Conservation (phyloP, 2,113 vertebrate species). For the Pleuronectes platessa region DNA sequence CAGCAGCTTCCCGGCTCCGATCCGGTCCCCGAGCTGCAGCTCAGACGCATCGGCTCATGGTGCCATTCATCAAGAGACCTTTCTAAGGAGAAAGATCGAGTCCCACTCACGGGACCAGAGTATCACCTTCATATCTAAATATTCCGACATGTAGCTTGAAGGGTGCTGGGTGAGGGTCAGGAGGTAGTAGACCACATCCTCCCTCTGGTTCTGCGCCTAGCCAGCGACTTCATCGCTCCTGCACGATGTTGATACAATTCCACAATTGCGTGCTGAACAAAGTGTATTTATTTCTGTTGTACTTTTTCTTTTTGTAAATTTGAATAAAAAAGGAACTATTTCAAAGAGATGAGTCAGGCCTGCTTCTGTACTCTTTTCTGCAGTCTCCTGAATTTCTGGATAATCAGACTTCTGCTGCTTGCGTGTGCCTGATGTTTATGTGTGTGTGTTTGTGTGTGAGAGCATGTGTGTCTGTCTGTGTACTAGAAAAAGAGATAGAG, state of each 20-base stretch:
- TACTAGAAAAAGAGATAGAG: conserved; percentile 20
- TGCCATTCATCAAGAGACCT: conserved; percentile 16
- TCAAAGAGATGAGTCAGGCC: conserved; percentile 68
- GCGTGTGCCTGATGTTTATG: conserved; percentile 16
- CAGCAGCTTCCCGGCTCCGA: conserved; percentile 6
- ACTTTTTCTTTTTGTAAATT: conserved; percentile 84
- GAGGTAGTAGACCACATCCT: background rate
- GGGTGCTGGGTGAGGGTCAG: conserved; percentile 15
- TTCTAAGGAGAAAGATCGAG: background rate
- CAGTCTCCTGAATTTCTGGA: conserved; percentile 34
- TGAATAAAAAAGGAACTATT: conserved; percentile 83
- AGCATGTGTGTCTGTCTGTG: conserved; percentile 7
- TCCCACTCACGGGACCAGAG: background rate
- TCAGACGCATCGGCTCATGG: background rate
- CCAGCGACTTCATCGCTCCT: conserved; percentile 48
- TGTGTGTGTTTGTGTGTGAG: conserved; percentile 15
- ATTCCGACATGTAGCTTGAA: conserved; percentile 8
- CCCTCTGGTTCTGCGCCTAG: conserved; percentile 47
- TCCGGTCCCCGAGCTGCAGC: background rate
- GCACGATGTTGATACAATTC: conserved; percentile 71
- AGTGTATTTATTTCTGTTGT: conserved; percentile 83
- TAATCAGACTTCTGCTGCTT: conserved; percentile 54
- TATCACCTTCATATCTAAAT: background rate
- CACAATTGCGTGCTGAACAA: conserved; percentile 71
- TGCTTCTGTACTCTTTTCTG: conserved; percentile 43